Evolutionary conservation across 2,113 vertebrate species (phyloP).

Genomic region (Tympanuchus pallidicinctus): DNA sequence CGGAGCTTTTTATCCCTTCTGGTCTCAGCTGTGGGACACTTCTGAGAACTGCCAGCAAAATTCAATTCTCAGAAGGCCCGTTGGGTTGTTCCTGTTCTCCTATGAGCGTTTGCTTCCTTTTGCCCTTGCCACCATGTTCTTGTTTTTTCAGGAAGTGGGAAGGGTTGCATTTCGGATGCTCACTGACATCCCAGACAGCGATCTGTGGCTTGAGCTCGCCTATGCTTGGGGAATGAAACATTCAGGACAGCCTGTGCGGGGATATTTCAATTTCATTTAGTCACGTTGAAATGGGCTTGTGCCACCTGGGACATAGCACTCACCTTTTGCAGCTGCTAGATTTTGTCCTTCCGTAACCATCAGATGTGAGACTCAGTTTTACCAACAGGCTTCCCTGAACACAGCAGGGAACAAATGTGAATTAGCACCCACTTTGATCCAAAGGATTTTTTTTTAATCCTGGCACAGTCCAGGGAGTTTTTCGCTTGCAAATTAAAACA

Average conservation of each 20-base stretch:
- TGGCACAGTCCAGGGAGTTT: background rate
- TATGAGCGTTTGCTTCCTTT: background rate
- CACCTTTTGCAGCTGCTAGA: background rate
- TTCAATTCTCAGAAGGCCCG: background rate
- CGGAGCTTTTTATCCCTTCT: background rate
- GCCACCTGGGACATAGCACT: background rate
- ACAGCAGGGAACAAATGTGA: background rate
- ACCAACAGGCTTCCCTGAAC: background rate
- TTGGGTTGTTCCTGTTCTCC: background rate
- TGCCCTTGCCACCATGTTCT: background rate
- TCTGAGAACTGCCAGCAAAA: background rate
- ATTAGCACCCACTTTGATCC: constrained; percentile 36
- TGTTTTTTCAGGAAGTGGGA: background rate
- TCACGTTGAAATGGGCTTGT: background rate
- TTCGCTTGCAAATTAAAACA: constrained; percentile 42
- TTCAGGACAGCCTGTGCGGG: background rate
- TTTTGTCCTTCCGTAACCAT: background rate
- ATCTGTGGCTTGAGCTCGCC: background rate
- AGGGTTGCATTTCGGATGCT: background rate
- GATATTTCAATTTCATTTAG: background rate
- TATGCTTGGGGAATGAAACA: background rate
- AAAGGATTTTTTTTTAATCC: background rate
- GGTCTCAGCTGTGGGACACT: background rate
- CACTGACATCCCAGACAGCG: background rate
- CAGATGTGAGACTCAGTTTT: background rate